Evolutionary conservation across 2,797 vertebrate genomes (phyloP).

Genomic region (Anguilla anguilla): DNA sequence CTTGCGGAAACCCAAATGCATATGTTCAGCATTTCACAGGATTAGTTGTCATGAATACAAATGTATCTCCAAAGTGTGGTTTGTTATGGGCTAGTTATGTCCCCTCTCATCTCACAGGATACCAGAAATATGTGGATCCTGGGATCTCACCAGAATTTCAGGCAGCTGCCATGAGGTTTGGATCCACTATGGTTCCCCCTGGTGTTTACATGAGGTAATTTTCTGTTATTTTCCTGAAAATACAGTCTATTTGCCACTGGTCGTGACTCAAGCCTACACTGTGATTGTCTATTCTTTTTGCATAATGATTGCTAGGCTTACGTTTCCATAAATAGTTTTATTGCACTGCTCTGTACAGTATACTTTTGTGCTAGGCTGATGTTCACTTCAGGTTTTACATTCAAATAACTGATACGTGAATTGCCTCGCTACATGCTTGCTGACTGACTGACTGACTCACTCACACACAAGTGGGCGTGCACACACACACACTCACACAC

Average conservation of each 20-base stretch:
- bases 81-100: background rate
- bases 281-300: background rate
- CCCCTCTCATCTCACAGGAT: constrained; percentile 67
- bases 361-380: background rate
- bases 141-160: constrained; percentile 88
- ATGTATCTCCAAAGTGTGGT: background rate
- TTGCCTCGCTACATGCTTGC: background rate
- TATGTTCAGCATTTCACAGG: background rate
- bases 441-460: background rate
- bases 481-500: background rate
- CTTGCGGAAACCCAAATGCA: background rate
- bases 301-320: background rate
- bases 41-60: background rate
- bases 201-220: constrained; percentile 91
- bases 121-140: constrained; percentile 87
- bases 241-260: background rate
- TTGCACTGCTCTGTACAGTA: background rate
- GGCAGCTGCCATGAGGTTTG: constrained; percentile 75
- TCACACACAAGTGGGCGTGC: background rate
- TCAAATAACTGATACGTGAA: background rate
- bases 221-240: background rate
- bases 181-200: constrained; percentile 87
- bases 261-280: background rate
- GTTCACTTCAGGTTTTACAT: background rate
- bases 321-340: background rate